These are phyloP conservation scores for Eupleurogrammus muticus DNA, from an alignment of 2,797 vertebrate genomes.

Conservation along the genomic window DNA sequence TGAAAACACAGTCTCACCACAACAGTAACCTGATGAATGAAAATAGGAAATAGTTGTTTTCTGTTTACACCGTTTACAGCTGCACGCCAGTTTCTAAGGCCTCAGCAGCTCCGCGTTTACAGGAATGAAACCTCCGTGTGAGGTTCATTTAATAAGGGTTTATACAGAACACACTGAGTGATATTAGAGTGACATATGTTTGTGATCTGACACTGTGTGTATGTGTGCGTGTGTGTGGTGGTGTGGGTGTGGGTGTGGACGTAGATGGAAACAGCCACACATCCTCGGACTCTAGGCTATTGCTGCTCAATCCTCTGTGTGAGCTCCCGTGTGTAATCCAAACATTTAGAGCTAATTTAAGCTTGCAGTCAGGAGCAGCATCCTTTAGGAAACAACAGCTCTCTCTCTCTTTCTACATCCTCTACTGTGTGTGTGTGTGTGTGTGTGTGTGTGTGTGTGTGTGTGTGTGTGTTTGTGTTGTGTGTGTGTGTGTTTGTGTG, in stretches of 20 bases:
- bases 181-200: conserved; percentile 60
- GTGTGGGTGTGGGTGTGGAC: conserved; percentile 19
- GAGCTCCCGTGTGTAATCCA: conserved; percentile 86
- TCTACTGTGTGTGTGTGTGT: conserved; percentile 32
- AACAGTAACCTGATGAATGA: conserved; percentile 59
- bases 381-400: conserved; percentile 84
- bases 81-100: conserved; percentile 30
- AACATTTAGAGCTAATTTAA: conserved; percentile 89
- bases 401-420: conserved; percentile 53
- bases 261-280: conserved; percentile 79
- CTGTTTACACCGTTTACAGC: conserved; percentile 33
- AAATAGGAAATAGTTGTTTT: conserved; percentile 42
- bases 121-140: background rate
- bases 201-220: conserved; percentile 38
- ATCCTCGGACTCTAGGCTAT: conserved; percentile 77
- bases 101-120: background rate
- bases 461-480: conserved; percentile 45
- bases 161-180: conserved; percentile 23
- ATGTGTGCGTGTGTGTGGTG: conserved; percentile 22
- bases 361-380: conserved; percentile 82
- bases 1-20: conserved; percentile 41
- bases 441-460: conserved; percentile 27
- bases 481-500: conserved; percentile 29
- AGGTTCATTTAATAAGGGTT: conserved; percentile 3
- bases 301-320: conserved; percentile 83